Base-by-base conservation (phyloP, 2,888 invertebrate genomes). In the Habroteleia sp. region DNA sequence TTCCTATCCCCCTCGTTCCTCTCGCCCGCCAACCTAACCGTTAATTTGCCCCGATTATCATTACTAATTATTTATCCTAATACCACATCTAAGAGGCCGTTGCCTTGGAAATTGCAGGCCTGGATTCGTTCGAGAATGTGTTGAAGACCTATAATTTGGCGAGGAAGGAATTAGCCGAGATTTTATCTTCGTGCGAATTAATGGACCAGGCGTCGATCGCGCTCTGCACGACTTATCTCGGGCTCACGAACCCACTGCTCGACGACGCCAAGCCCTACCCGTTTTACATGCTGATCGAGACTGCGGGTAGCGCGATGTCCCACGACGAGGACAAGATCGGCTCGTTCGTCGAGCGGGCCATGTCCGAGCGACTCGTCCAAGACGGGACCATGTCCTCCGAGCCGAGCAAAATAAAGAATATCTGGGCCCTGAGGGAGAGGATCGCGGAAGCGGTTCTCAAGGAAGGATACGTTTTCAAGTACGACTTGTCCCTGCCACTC, bases 121-220 rank as follows among this genome's bases (percentile, higher is more conserved):
- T 97, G 27, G 89, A 93, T 58, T 92, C 90, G 25, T 99, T 97
- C 87, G 93, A 95, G 27, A 91, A 93, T 75, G 93, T 97, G 13
- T 89, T 97, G 7, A 90, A 93, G 79, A 92, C 96, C 0, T 95
- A 94, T 84, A 90, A 91, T 78, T 90, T 92, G 74, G 96, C 97
- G 0, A 96, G 94, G 87, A 88, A 88, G 0, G 91, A 93, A 14
- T 89, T 98, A 6, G 95, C 94, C 0, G 98, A 99, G 90, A 95
- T 97, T 77, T 88, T 99, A 31, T 98, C 98, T 2, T 97, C 98
- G 0, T 98, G 96, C 89, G 99, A 99, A 90, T 92, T 99, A 91
- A 94, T 99, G 72, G 99, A 99, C 88, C 90, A 90, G 6, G 89
- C 89, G 33, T 92, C 96, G 0, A 90, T 98, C 82, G 91, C 91